Conservation (phyloP, 2,888 invertebrate species). For the Tortrix viridana region DNA sequence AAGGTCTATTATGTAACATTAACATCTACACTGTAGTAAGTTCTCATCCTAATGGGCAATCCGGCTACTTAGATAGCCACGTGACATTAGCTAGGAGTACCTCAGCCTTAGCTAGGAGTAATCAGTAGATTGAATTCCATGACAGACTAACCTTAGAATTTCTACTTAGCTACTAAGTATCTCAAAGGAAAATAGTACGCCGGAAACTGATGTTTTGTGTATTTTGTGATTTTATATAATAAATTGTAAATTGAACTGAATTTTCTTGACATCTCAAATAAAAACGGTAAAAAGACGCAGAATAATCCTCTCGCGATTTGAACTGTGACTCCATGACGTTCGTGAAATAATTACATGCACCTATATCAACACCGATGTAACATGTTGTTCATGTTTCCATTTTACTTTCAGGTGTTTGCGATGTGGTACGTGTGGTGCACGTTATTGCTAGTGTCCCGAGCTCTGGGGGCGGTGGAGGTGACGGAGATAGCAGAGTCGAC, state of each 20-base stretch:
- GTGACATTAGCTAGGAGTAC: conserved; percentile 11
- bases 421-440: conserved; percentile 80
- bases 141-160: neutral
- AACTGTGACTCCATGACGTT: conserved; percentile 6
- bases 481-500: conserved; percentile 46
- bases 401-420: conserved; percentile 75
- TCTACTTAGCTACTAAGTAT: too few species aligned
- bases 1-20: conserved; percentile 24
- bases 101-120: too few species aligned
- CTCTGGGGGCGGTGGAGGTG: conserved; percentile 66
- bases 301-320: neutral
- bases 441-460: conserved; percentile 77
- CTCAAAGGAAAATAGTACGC: neutral
- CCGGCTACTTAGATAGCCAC: conserved; percentile 17
- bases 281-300: too few species aligned
- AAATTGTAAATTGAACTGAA: too few species aligned
- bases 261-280: too few species aligned
- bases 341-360: conserved; percentile 16
- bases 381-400: conserved; percentile 33
- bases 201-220: too few species aligned
- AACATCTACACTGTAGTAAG: conserved; percentile 13
- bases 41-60: conserved; percentile 25
- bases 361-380: conserved; percentile 30
- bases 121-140: conserved; percentile 6
- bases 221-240: too few species aligned